Evolutionary conservation across 53 echinoderm and acorn worm genomes (phyloP).

Genomic region (Mesocentrotus franciscanus): DNA sequence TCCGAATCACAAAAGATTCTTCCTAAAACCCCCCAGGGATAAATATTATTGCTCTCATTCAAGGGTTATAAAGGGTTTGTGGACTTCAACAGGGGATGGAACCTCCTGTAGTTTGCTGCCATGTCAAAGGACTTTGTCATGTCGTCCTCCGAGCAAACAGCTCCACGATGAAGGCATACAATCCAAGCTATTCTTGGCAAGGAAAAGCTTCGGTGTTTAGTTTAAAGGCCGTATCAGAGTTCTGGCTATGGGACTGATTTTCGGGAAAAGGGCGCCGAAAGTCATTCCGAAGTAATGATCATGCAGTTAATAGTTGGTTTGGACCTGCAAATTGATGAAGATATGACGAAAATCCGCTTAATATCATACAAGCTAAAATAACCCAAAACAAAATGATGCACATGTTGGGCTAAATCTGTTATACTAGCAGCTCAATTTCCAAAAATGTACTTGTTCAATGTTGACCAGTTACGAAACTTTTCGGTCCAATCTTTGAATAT

Average conservation of each 20-base stretch:
- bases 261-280: no score
- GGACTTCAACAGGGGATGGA: neutral
- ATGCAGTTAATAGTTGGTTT: no score
- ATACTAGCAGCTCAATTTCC: no score
- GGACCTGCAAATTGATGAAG: no score
- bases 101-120: neutral
- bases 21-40: constrained; percentile 21
- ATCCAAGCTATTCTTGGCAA: neutral
- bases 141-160: constrained; percentile 29
- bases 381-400: no score
- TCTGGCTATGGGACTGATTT: no score
- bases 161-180: neutral
- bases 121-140: neutral
- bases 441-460: no score
- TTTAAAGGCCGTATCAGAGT: neutral
- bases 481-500: no score
- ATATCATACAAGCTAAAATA: no score
- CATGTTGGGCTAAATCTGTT: no score
- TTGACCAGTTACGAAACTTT: no score
- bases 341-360: no score
- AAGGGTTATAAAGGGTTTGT: constrained; percentile 21
- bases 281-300: neutral
- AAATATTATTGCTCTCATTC: constrained; percentile 60
- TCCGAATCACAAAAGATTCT: constrained; percentile 6
- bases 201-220: neutral